A percentile compares a stretch with the other conserved stretches of the same genome.
phyloP scores from a whole-genome alignment of 2,113 vertebrate genomes.

The Donacobius atricapilla region DNA sequence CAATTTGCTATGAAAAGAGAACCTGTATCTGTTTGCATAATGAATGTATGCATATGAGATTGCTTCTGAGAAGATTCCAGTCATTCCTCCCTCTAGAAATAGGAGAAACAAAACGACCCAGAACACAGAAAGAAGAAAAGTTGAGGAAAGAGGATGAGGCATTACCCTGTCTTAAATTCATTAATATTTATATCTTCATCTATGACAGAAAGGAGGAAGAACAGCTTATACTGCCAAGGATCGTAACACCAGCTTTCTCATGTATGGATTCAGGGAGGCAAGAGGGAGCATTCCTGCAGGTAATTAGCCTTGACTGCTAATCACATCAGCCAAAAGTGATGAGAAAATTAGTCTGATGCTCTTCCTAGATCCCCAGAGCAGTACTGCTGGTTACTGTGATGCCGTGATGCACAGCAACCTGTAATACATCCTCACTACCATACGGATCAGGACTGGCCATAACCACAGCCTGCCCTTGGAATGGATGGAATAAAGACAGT shows the following conservation, averaged over 20 bases:
- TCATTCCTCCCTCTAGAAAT: background rate
- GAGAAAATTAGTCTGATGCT: constrained; percentile 38
- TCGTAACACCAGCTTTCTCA: background rate
- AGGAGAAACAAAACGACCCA: background rate
- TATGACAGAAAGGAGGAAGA: background rate
- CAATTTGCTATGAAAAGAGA: background rate
- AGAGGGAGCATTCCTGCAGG: background rate
- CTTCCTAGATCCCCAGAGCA: background rate
- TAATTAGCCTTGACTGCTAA: constrained; percentile 58
- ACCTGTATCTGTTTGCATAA: background rate
- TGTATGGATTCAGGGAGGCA: background rate
- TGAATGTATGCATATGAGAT: background rate
- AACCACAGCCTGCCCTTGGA: background rate
- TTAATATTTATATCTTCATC: background rate
- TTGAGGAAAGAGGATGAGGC: background rate
- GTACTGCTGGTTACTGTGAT: background rate
- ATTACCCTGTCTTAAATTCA: background rate
- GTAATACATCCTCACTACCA: background rate
- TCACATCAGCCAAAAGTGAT: constrained; percentile 40
- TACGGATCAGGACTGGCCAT: background rate
- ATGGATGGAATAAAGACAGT: accelerated
- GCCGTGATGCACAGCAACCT: background rate
- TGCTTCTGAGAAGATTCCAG: background rate
- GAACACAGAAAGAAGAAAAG: background rate
- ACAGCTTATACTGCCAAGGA: background rate